These are phyloP conservation scores for Halcyon badia DNA, from an alignment of 2,797 vertebrate genomes.

Conservation along the genomic window DNA sequence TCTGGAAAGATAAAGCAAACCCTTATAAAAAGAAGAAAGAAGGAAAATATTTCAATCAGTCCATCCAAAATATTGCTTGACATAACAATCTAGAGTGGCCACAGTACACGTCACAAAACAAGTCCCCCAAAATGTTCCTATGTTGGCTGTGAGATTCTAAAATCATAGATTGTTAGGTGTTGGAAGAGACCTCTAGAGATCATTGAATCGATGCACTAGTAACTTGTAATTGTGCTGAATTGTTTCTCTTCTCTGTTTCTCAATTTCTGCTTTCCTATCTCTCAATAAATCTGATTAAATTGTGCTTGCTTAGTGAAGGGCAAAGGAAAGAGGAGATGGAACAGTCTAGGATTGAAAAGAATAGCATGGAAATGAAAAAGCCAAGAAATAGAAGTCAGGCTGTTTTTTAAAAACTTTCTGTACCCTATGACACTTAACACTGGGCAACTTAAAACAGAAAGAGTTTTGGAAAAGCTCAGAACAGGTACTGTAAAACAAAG, in stretches of 20 bases:
- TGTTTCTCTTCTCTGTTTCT: conserved; percentile 18
- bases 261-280: conserved; percentile 44
- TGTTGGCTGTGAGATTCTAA: background rate
- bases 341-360: background rate
- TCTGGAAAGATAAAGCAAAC: background rate
- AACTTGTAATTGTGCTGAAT: conserved; percentile 21
- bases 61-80: background rate
- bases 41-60: background rate
- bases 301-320: conserved; percentile 59
- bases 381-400: conserved; percentile 4
- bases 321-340: conserved; percentile 54
- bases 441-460: background rate
- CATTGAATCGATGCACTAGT: no score
- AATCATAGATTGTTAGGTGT: no score
- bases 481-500: background rate
- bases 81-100: background rate
- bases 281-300: conserved; percentile 65
- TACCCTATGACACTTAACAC: background rate
- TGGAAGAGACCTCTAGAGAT: no score
- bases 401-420: background rate
- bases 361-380: conserved; percentile 47
- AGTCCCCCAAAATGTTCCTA: background rate
- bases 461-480: background rate
- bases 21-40: background rate
- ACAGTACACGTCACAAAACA: background rate